Conservation (phyloP, 2,797 vertebrate species). For the Catamblyrhynchus diadema region DNA sequence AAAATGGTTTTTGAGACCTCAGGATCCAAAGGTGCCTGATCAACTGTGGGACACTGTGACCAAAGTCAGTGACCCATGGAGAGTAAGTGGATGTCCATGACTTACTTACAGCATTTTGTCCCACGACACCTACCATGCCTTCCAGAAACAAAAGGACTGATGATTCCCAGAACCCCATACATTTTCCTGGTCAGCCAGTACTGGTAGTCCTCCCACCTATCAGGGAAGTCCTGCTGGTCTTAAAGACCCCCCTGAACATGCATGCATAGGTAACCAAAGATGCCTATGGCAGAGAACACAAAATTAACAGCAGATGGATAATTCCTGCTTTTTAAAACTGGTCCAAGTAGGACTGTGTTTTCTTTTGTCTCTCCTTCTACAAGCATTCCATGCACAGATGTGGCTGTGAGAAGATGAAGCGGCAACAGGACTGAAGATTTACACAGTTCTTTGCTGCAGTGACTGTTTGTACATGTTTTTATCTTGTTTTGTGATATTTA, state of each 20-base stretch:
- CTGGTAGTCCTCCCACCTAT: background rate
- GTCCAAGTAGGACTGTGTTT: background rate
- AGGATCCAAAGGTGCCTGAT: background rate
- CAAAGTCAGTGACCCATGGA: background rate
- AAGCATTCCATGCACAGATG: background rate
- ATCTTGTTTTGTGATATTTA: background rate
- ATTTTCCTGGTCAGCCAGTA: background rate
- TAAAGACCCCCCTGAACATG: background rate
- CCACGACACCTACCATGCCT: fast-evolving
- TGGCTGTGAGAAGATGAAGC: background rate
- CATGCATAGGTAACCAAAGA: background rate
- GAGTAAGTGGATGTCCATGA: background rate
- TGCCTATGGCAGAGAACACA: background rate
- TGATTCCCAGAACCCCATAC: background rate
- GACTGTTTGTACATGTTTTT: background rate
- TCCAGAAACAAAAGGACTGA: background rate
- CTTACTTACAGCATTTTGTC: background rate
- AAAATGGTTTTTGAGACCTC: background rate
- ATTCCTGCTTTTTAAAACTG: background rate
- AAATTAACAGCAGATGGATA: background rate
- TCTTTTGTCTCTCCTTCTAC: background rate
- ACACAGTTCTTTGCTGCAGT: background rate
- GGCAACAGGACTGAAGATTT: background rate
- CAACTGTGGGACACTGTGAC: background rate
- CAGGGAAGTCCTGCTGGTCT: fast-evolving